phyloP scores from a whole-genome alignment of 2,888 invertebrate genomes.

The Himalopsyche anomala region DNA sequence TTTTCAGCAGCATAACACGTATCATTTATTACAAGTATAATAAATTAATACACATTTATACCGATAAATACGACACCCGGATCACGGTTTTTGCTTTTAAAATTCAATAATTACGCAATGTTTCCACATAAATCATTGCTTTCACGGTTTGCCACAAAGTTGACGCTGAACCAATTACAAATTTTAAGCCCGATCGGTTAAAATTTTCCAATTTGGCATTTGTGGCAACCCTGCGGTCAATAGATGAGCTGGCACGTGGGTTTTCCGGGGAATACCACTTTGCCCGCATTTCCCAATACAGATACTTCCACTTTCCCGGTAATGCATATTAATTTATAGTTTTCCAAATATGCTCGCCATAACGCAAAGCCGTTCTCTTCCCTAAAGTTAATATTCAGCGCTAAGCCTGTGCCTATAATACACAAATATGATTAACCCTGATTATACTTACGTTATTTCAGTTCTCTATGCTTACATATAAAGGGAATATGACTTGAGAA shows the following conservation, averaged over 20 bases:
- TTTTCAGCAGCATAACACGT: no score
- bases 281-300: constrained; percentile 14
- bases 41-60: no score
- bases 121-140: no score
- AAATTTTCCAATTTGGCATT: neutral
- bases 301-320: constrained; percentile 29
- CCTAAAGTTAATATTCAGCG: constrained; percentile 21
- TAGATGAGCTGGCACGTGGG: constrained; percentile 24
- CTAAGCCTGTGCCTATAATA: neutral
- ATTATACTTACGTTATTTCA: neutral
- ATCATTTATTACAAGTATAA: no score
- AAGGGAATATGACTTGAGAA: neutral
- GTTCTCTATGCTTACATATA: neutral
- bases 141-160: no score
- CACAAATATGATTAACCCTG: constrained; percentile 4
- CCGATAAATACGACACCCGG: no score
- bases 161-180: no score
- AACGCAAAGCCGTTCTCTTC: neutral
- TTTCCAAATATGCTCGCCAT: constrained; percentile 34
- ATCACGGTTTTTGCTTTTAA: no score
- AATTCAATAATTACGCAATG: no score
- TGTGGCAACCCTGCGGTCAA: constrained; percentile 13
- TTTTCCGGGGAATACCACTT: constrained; percentile 21
- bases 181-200: no score
- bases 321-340: constrained; percentile 43